A percentile compares a stretch with the other conserved stretches of the same genome.
These are phyloP conservation scores for Venustaconcha ellipsiformis DNA, from an alignment of 1,140 invertebrate genomes.

Conservation along the genomic window DNA sequence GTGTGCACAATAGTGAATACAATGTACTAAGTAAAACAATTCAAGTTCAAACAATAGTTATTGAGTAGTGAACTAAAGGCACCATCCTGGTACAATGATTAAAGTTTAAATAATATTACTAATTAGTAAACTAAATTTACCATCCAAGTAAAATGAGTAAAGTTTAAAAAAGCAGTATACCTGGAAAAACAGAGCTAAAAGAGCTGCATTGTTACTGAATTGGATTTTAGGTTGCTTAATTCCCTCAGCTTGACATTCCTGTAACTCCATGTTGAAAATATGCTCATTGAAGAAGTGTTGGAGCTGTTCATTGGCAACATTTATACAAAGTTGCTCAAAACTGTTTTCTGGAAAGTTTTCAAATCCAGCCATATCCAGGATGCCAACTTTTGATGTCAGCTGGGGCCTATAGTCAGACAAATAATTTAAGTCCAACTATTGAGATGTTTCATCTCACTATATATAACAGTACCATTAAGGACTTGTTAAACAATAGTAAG, in stretches of 20 bases:
- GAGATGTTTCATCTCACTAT: too few relatives aligned
- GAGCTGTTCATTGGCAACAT: slow-evolving; percentile 64
- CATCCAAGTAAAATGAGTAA: background rate
- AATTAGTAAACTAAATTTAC: background rate
- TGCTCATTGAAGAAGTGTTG: slow-evolving; percentile 61
- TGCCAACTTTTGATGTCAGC: slow-evolving; percentile 34
- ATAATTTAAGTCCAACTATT: background rate
- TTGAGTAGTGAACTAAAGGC: too few relatives aligned
- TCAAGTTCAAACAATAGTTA: too few relatives aligned
- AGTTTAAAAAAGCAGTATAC: slow-evolving; percentile 20
- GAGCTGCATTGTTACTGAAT: slow-evolving; percentile 85
- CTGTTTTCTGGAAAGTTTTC: slow-evolving; percentile 73
- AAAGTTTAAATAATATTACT: too few relatives aligned
- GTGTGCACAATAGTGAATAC: too few relatives aligned
- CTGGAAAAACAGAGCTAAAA: slow-evolving; percentile 81
- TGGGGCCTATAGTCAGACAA: background rate
- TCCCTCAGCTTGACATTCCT: slow-evolving; percentile 47
- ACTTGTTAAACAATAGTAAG: too few relatives aligned
- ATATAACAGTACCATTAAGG: too few relatives aligned
- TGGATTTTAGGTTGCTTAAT: slow-evolving; percentile 76
- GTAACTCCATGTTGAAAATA: slow-evolving; percentile 52
- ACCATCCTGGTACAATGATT: too few relatives aligned
- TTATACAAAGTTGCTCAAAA: slow-evolving; percentile 67
- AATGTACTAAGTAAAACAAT: too few relatives aligned
- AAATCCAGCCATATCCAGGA: slow-evolving; percentile 66